phyloP scores from a whole-genome alignment of 1,140 invertebrate species.

The Heliconius hewitsoni region DNA sequence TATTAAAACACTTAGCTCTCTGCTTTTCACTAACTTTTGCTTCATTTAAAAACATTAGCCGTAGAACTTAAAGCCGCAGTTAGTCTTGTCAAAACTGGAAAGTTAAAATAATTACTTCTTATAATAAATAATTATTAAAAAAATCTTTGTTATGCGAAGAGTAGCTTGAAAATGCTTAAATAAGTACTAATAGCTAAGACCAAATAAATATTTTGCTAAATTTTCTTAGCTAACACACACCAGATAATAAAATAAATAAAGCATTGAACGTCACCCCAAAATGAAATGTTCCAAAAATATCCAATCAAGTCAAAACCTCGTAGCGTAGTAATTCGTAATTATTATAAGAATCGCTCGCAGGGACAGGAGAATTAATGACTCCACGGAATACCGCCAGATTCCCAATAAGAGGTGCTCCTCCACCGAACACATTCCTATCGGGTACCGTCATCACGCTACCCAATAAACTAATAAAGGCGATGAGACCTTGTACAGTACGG shows the following conservation, averaged over 20 bases:
- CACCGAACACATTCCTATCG: conserved; percentile 41
- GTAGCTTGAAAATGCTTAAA: no score
- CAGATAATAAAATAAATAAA: not conserved
- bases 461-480: conserved; percentile 59
- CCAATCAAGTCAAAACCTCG: conserved; percentile 25
- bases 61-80: no score
- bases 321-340: conserved; percentile 38
- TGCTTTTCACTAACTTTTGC: no score
- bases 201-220: no score
- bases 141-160: no score
- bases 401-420: conserved; percentile 45
- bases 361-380: conserved; percentile 42
- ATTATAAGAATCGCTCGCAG: conserved; percentile 40
- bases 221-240: no score
- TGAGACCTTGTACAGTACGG: conserved; percentile 34
- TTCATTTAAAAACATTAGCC: no score
- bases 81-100: no score
- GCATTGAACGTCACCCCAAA: not conserved
- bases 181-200: no score
- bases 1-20: no score
- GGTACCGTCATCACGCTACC: conserved; percentile 55
- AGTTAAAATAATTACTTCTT: no score
- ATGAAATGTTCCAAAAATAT: conserved; percentile 31
- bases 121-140: no score
- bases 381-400: conserved; percentile 41